Evolutionary conservation across 2,113 vertebrate species (phyloP).

Genomic region (Meriones unguiculatus): DNA sequence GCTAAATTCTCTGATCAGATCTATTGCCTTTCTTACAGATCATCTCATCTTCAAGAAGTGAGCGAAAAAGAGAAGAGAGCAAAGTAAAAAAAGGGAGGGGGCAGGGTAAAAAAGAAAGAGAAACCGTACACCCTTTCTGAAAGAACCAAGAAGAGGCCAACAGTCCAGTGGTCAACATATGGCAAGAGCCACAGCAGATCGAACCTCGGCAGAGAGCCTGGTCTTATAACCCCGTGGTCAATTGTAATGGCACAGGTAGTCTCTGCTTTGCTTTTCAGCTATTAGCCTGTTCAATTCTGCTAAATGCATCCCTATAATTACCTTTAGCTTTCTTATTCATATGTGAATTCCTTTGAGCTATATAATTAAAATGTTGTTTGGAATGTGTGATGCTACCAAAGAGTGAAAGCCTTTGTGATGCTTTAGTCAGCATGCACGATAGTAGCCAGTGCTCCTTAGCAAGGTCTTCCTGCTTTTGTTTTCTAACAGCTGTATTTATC

Average conservation of each 20-base stretch:
- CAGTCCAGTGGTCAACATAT: not conserved
- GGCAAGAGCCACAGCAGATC: not conserved
- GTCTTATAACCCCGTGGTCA: not conserved
- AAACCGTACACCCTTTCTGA: not conserved
- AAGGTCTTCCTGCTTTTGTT: not conserved
- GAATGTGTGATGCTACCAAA: slow-evolving; percentile 19
- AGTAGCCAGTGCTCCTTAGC: not conserved
- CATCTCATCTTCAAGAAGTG: not conserved
- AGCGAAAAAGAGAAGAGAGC: not conserved
- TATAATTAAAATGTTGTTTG: slow-evolving; percentile 28
- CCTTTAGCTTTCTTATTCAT: slow-evolving; percentile 28
- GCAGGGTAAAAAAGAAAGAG: not conserved
- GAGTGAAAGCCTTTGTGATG: not conserved
- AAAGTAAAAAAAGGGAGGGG: fast-evolving
- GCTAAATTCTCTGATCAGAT: slow-evolving; percentile 17
- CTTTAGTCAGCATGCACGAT: slow-evolving; percentile 21
- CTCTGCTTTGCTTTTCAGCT: slow-evolving; percentile 58
- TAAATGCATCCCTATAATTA: slow-evolving; percentile 52
- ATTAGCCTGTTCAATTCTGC: not conserved
- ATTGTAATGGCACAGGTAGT: slow-evolving; percentile 41
- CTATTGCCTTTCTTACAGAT: slow-evolving; percentile 42
- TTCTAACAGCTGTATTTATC: not conserved
- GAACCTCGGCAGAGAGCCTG: not conserved
- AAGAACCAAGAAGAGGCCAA: not conserved
- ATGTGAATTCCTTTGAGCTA: not conserved